phyloP scores from a whole-genome alignment of 2,113 vertebrate species.

The Hippoglossus stenolepis region DNA sequence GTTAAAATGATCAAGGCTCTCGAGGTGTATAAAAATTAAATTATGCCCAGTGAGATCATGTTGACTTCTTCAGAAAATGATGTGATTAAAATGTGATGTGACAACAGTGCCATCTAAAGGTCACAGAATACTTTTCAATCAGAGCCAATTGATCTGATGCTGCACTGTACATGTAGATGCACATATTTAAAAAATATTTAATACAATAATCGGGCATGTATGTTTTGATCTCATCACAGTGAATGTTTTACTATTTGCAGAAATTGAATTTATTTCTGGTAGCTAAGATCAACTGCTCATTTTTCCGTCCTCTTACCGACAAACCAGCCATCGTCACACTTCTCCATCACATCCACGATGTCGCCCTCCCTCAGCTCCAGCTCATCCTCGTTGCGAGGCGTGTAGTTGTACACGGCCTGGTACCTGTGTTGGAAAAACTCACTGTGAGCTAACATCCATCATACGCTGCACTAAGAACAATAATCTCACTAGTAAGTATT shows the following conservation, averaged over 20 bases:
- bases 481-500: too few species aligned
- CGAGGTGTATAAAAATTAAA: neutral
- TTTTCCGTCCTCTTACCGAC: constrained; percentile 85
- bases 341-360: constrained; percentile 96
- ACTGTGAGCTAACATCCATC: neutral
- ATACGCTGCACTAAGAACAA: too few species aligned
- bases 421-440: constrained; percentile 82
- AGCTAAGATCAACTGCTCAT: too few species aligned
- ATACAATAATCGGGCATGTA: too few species aligned
- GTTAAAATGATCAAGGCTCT: neutral
- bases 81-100: neutral
- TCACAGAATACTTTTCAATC: neutral
- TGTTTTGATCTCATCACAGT: too few species aligned
- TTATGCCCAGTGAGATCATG: neutral
- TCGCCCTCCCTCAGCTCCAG: constrained; percentile 97
- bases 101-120: constrained; percentile 52
- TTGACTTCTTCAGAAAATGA: neutral
- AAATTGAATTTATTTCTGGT: too few species aligned
- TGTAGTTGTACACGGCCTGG: constrained; percentile 97
- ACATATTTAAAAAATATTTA: neutral
- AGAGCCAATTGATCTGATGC: too few species aligned
- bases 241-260: too few species aligned
- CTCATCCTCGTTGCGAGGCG: constrained; percentile 96
- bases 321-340: constrained; percentile 99
- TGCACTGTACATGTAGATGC: neutral